Percentiles rank a stretch among this genome's conserved stretches.
These are phyloP conservation scores for Amphipyra berbera DNA, from an alignment of 2,888 invertebrate genomes.

Conservation along the genomic window DNA sequence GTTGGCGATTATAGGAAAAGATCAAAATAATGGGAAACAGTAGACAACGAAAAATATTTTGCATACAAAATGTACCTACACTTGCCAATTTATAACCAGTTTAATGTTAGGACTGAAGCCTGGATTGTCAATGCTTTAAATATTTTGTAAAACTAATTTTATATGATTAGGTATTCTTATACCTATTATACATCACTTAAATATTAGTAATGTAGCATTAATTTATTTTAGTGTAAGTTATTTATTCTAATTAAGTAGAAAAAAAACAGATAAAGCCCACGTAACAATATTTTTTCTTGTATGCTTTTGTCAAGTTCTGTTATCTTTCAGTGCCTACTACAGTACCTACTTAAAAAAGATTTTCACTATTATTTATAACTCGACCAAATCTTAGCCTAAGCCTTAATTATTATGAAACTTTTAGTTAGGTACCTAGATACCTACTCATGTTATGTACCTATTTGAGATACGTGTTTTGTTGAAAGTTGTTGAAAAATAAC, in stretches of 20 bases:
- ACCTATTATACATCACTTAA: neutral
- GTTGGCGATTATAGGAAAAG: slow-evolving; percentile 33
- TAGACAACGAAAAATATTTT: slow-evolving; percentile 7
- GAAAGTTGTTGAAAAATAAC: neutral
- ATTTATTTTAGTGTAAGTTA: slow-evolving; percentile 1
- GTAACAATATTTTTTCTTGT: neutral
- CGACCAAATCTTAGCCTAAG: neutral
- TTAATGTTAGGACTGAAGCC: slow-evolving; percentile 2
- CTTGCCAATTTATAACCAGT: slow-evolving; percentile 32
- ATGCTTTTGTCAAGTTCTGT: neutral
- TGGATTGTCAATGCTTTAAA: slow-evolving; percentile 17
- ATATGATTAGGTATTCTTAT: too few relatives aligned
- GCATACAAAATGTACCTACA: neutral
- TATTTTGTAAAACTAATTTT: neutral
- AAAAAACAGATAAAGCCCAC: neutral
- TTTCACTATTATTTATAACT: neutral
- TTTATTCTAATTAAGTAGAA: neutral
- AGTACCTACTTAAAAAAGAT: too few relatives aligned
- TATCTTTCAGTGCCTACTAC: too few relatives aligned
- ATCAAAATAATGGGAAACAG: slow-evolving; percentile 20
- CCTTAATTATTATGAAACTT: neutral
- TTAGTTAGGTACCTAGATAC: neutral
- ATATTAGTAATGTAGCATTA: neutral
- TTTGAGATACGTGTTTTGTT: neutral
- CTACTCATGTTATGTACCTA: neutral